Evolutionary conservation across 2,797 vertebrate species (phyloP).

Genomic region (Falco biarmicus): DNA sequence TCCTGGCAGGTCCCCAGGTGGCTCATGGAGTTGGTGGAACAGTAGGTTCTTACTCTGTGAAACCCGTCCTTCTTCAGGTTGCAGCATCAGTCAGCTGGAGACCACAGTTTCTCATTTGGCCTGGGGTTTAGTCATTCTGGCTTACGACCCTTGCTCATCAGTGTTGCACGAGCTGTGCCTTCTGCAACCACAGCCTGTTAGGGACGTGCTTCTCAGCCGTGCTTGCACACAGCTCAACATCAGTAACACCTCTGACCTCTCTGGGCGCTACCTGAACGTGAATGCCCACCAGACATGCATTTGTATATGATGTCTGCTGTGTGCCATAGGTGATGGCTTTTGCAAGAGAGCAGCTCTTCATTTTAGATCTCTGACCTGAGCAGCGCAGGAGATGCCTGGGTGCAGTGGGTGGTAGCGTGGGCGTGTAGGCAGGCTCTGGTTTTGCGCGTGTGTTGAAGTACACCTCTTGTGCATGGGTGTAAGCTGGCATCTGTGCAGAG

Average conservation of each 20-base stretch:
- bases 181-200: rapidly evolving
- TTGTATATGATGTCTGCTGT: background rate
- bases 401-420: background rate
- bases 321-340: background rate
- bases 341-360: background rate
- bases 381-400: rapidly evolving
- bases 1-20: background rate
- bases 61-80: background rate
- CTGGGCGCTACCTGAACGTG: background rate
- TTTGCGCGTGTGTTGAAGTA: background rate
- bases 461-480: rapidly evolving
- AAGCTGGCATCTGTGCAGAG: background rate
- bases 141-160: background rate
- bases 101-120: background rate
- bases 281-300: background rate
- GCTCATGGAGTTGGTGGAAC: background rate
- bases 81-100: background rate
- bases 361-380: background rate
- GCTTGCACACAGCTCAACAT: background rate
- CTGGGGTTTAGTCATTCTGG: background rate
- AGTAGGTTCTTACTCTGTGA: background rate
- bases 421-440: background rate
- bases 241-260: background rate
- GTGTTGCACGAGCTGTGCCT: background rate
- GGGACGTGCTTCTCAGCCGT: background rate